Conservation (phyloP, 2,797 vertebrate genomes). For the Neosalanx taihuensis region DNA sequence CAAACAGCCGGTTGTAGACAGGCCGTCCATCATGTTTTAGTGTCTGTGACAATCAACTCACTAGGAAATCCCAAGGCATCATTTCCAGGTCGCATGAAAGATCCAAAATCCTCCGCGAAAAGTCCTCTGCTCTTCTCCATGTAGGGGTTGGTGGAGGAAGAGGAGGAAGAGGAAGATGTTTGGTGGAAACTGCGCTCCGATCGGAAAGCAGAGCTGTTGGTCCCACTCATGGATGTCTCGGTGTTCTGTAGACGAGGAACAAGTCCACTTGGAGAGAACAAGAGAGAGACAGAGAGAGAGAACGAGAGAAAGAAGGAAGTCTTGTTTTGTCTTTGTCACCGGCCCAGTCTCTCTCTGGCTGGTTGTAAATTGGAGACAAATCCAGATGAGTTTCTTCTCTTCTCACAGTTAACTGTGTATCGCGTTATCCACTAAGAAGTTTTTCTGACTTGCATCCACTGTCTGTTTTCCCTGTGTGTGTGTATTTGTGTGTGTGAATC, state of each 20-base stretch:
- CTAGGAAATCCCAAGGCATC: slow-evolving; percentile 86
- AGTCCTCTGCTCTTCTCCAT: slow-evolving; percentile 90
- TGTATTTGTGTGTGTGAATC: slow-evolving; percentile 26
- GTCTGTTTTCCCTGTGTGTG: slow-evolving; percentile 3
- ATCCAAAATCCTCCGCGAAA: slow-evolving; percentile 86
- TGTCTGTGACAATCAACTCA: slow-evolving; percentile 65
- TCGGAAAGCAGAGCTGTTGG: slow-evolving; percentile 81
- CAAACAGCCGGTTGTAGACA: no score
- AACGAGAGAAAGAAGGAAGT: slow-evolving; percentile 40
- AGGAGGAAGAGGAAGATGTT: slow-evolving; percentile 62
- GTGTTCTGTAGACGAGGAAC: slow-evolving; percentile 22
- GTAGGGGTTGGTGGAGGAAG: slow-evolving; percentile 72
- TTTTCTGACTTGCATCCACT: slow-evolving; percentile 32
- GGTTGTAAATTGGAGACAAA: slow-evolving; percentile 2
- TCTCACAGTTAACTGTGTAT: background rate
- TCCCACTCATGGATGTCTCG: slow-evolving; percentile 72
- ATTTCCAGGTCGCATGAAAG: slow-evolving; percentile 82
- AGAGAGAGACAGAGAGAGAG: slow-evolving; percentile 48
- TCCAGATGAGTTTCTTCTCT: background rate
- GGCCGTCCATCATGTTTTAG: background rate
- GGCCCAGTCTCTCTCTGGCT: slow-evolving; percentile 23
- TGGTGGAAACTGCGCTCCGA: slow-evolving; percentile 83
- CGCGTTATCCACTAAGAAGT: slow-evolving; percentile 30
- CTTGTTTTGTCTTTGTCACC: slow-evolving; percentile 25
- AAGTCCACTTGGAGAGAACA: slow-evolving; percentile 37